Conservation (phyloP, 2,797 vertebrate genomes). For the Syngnathus rostellatus region DNA sequence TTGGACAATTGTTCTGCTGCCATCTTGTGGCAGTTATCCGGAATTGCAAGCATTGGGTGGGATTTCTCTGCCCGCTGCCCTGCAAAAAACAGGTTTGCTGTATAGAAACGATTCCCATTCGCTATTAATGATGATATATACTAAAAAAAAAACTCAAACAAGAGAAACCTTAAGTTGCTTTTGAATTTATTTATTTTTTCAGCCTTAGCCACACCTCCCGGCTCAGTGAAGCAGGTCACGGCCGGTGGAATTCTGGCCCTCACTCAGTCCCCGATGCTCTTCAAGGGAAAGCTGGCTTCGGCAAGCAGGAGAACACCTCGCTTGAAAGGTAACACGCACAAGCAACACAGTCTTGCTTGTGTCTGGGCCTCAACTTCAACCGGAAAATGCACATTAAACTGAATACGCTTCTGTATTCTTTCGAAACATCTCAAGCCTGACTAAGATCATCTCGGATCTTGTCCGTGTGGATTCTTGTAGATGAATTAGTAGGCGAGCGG, state of each 20-base stretch:
- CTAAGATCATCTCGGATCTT: background rate
- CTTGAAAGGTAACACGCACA: conserved; percentile 20
- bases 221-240: conserved; percentile 65
- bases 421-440: no score
- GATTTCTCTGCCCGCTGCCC: no score
- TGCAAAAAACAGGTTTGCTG: no score
- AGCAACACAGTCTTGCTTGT: background rate
- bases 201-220: conserved; percentile 62
- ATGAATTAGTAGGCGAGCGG: conserved; percentile 39
- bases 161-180: background rate
- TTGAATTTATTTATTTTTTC: background rate
- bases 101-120: no score
- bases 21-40: no score
- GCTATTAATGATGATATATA: no score
- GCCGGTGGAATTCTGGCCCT: conserved; percentile 81
- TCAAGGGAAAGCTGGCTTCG: conserved; percentile 58
- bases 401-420: no score
- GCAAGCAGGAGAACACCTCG: conserved; percentile 35
- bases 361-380: no score
- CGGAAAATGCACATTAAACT: no score
- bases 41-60: no score
- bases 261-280: conserved; percentile 86
- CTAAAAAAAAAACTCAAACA: background rate
- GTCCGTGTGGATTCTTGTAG: conserved; percentile 13
- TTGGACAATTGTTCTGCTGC: no score